Conservation (phyloP, 2,888 invertebrate genomes). For the Pimpla rufipes region DNA sequence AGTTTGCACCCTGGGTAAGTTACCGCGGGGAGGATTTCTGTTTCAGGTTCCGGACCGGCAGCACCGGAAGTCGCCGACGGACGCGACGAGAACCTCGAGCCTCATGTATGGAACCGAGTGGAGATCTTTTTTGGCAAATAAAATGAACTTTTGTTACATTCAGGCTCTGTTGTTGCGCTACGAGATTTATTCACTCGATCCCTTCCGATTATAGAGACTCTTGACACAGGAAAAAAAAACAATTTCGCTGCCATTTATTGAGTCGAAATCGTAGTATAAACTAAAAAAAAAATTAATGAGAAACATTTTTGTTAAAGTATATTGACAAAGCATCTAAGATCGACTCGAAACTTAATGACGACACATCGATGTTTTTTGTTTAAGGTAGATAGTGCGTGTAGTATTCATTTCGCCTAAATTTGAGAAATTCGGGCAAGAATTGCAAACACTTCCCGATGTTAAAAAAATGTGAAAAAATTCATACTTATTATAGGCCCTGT, state of each 20-base stretch:
- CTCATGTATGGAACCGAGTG: slow-evolving; percentile 24
- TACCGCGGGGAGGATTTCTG: slow-evolving; percentile 24
- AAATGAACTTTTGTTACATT: slow-evolving; percentile 16
- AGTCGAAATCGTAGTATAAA: too few relatives aligned
- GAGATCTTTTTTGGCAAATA: slow-evolving; percentile 20
- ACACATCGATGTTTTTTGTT: too few relatives aligned
- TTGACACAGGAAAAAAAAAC: neutral
- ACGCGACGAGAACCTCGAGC: neutral
- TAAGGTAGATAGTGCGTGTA: too few relatives aligned
- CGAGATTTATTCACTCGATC: slow-evolving; percentile 14
- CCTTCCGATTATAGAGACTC: neutral
- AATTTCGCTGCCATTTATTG: neutral
- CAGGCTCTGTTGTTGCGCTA: slow-evolving; percentile 2
- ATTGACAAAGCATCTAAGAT: too few relatives aligned
- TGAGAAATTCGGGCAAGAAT: too few relatives aligned
- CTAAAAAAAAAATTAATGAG: too few relatives aligned
- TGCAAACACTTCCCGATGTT: too few relatives aligned
- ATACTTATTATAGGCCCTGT: too few relatives aligned
- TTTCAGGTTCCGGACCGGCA: slow-evolving; percentile 9
- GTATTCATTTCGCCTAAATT: too few relatives aligned
- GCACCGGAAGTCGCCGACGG: neutral
- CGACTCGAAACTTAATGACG: too few relatives aligned
- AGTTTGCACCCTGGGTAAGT: slow-evolving; percentile 21
- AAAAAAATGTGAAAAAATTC: too few relatives aligned
- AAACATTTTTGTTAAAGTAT: too few relatives aligned